These are phyloP conservation scores for Artibeus jamaicensis DNA, from an alignment of 2,797 vertebrate species.

Conservation along the genomic window DNA sequence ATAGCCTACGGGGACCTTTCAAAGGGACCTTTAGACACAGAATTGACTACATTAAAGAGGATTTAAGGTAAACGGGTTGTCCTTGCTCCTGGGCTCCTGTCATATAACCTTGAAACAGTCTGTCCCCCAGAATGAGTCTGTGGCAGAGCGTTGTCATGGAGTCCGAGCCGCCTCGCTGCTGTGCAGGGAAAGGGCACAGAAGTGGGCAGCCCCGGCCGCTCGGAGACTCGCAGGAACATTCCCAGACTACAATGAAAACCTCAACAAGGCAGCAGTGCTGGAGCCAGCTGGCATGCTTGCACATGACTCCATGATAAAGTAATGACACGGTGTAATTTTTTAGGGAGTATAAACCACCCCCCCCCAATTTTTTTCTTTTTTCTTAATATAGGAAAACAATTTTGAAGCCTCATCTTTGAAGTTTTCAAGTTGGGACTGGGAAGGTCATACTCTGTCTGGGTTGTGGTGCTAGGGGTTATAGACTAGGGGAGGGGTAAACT, in stretches of 20 bases:
- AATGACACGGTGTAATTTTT: constrained; percentile 23
- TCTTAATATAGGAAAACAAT: not conserved
- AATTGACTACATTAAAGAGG: not conserved
- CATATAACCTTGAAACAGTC: not conserved
- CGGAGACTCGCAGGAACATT: constrained; percentile 31
- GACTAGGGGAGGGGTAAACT: not conserved
- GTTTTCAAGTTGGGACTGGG: not conserved
- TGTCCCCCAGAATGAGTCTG: not conserved
- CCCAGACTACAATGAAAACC: constrained; percentile 53
- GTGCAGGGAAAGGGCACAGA: not conserved
- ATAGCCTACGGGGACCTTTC: not conserved
- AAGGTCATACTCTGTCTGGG: constrained; percentile 1
- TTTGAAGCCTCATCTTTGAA: not conserved
- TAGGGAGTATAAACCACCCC: not conserved
- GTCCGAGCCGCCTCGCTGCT: not conserved
- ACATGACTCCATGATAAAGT: constrained; percentile 30
- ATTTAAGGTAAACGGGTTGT: not conserved
- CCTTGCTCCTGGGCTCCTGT: not conserved
- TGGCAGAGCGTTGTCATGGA: not conserved
- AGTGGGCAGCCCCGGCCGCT: not conserved
- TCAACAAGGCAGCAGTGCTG: not conserved
- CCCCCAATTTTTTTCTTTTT: not conserved
- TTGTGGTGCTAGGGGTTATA: not conserved
- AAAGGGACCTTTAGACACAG: not conserved
- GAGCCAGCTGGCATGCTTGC: constrained; percentile 46